phyloP scores from a whole-genome alignment of 2,113 vertebrate genomes.

The Neomonachus schauinslandi region DNA sequence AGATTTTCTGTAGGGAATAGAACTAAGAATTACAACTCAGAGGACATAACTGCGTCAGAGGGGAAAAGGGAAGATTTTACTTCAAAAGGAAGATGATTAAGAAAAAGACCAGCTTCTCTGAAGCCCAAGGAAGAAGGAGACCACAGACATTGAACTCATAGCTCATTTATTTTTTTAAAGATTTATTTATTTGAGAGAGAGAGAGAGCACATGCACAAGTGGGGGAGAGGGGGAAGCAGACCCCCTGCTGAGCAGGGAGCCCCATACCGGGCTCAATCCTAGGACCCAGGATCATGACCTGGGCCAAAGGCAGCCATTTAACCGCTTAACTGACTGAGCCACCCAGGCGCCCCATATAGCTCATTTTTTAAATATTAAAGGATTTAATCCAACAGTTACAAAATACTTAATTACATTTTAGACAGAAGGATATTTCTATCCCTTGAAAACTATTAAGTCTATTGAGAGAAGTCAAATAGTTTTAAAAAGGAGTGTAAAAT shows the following conservation, averaged over 20 bases:
- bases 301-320: too few relatives aligned
- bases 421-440: neutral
- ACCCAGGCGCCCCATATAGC: neutral
- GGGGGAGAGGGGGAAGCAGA: neutral
- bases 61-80: neutral
- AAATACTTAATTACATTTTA: neutral
- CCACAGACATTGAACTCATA: neutral
- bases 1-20: conserved; percentile 47
- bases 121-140: neutral
- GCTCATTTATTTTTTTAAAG: neutral
- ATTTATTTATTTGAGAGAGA: neutral
- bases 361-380: neutral
- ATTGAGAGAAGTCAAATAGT: neutral
- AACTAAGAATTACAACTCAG: conserved; percentile 38
- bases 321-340: neutral
- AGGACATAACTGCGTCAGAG: neutral
- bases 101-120: neutral
- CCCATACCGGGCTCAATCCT: neutral
- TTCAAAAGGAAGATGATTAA: neutral
- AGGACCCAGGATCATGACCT: neutral
- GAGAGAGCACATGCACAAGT: neutral
- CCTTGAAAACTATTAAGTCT: neutral
- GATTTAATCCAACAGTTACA: neutral
- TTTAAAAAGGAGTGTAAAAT: neutral
- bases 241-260: neutral